Evolutionary conservation across 2,797 vertebrate species (phyloP), one percentile per base, ranked within the genome.

Genomic region (Bradypodion pumilum): DNA sequence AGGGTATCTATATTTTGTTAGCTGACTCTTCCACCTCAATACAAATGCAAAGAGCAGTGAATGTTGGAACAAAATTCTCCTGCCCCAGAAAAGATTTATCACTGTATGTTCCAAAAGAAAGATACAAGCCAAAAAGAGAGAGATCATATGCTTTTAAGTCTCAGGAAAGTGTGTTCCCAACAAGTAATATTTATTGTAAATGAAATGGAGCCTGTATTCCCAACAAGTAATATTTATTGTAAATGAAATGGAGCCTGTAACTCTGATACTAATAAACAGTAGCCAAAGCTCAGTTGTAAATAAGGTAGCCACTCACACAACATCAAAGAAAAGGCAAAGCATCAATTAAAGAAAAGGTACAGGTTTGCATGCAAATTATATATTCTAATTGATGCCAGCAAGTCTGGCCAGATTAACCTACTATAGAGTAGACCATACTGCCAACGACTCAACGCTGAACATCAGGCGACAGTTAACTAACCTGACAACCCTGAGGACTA

Each of bases 1-100:
- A 84, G 66, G 78, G 62, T 84, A 65, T 81, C 66, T 12, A 35
- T 87, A 76, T 82, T 85, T 85, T 77, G 73, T 74, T 65, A 87
- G 83, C 66, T 80, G 72, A 60, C 62, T 66, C 56, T 60, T 69
- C 89, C 86, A 74, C 78, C 60, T 49, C 65, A 69, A 65, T 27
- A 75, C 6, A 62, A 88, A 78, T 23, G 32, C 69, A 21, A 1
- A 10, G 66, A 73, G 37, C 44, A 46, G n/a, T 35, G 63, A 42
- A 4, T 60, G 75, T 79, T 72, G 35, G 69, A 87, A 79, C 62
- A 19, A n/a, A 76, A 35, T 44, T 49, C 12, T 52, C 23, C 60
- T 84, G 37, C 27, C 1, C 21, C 16, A 4, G 0, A 23, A 6
- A 0, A 69, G 73, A 78, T 60, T 79, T 42, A 76, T 72, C 69